Evolutionary conservation across 2,113 vertebrate species (phyloP).

Genomic region (Nesoenas mayeri): DNA sequence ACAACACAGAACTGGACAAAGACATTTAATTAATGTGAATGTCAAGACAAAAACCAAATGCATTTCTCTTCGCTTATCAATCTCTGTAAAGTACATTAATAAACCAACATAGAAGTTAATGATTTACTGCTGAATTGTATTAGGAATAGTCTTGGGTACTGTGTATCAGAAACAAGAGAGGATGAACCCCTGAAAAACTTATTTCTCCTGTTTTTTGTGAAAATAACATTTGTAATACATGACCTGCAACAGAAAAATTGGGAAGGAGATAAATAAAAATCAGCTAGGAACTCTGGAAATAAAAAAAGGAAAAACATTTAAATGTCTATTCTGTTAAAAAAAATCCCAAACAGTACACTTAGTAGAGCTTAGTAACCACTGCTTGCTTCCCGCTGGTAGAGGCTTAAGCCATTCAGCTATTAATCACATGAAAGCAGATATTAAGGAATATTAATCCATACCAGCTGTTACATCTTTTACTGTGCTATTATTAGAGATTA

Average conservation of each 20-base stretch:
- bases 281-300: not conserved
- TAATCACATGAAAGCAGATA: constrained; percentile 88
- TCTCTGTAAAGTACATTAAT: not conserved
- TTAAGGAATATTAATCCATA: constrained; percentile 78
- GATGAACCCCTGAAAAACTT: not conserved
- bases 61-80: not conserved
- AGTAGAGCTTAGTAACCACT: constrained; percentile 34
- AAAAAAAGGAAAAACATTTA: not conserved
- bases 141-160: not conserved
- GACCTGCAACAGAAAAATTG: not conserved
- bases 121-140: not conserved
- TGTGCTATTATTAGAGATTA: constrained; percentile 85
- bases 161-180: not conserved
- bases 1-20: not conserved
- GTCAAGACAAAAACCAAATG: not conserved
- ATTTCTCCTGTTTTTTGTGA: not conserved
- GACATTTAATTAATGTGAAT: not conserved
- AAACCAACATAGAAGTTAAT: not conserved
- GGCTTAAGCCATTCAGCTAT: constrained; percentile 78
- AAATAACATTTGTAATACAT: not conserved
- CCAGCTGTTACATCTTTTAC: constrained; percentile 73
- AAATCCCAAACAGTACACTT: not conserved
- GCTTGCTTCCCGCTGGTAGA: constrained; percentile 34
- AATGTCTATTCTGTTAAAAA: not conserved
- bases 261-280: not conserved